Conservation (phyloP, 2,888 invertebrate species). For the Aelia acuminata region DNA sequence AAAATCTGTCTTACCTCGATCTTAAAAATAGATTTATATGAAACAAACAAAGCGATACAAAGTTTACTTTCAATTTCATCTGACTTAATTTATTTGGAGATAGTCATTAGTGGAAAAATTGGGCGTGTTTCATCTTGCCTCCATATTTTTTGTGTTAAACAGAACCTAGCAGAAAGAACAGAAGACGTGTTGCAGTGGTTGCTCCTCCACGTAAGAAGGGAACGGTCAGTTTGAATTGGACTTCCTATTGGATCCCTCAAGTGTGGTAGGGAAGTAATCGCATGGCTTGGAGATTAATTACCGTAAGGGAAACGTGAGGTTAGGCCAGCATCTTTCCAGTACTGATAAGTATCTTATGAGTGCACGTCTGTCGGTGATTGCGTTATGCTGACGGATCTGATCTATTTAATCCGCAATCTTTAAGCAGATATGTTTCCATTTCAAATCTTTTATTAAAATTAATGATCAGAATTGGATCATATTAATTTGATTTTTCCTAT, state of each 20-base stretch:
- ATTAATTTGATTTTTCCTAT: too few relatives aligned
- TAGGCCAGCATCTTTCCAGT: slow-evolving; percentile 4
- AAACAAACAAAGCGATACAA: too few relatives aligned
- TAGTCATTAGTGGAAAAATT: too few relatives aligned
- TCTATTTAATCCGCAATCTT: neutral
- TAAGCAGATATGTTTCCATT: neutral
- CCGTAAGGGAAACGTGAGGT: slow-evolving; percentile 15
- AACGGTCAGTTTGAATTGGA: slow-evolving; percentile 14
- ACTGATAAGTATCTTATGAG: neutral
- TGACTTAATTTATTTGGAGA: too few relatives aligned
- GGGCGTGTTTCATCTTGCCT: too few relatives aligned
- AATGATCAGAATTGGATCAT: neutral
- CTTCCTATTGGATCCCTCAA: slow-evolving; percentile 5
- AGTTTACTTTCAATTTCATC: too few relatives aligned
- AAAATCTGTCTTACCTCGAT: too few relatives aligned
- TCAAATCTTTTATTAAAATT: neutral
- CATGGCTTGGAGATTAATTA: neutral
- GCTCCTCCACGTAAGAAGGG: neutral
- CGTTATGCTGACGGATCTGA: neutral
- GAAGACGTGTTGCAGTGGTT: neutral
- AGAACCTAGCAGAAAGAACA: neutral
- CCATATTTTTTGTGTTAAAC: neutral
- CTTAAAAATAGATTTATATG: too few relatives aligned
- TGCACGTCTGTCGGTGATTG: neutral
- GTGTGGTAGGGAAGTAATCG: neutral